A percentile compares a stretch with the other conserved stretches of the same genome.
These are phyloP conservation scores for Chelonoidis abingdonii DNA, from an alignment of 2,113 vertebrate genomes.

Conservation along the genomic window DNA sequence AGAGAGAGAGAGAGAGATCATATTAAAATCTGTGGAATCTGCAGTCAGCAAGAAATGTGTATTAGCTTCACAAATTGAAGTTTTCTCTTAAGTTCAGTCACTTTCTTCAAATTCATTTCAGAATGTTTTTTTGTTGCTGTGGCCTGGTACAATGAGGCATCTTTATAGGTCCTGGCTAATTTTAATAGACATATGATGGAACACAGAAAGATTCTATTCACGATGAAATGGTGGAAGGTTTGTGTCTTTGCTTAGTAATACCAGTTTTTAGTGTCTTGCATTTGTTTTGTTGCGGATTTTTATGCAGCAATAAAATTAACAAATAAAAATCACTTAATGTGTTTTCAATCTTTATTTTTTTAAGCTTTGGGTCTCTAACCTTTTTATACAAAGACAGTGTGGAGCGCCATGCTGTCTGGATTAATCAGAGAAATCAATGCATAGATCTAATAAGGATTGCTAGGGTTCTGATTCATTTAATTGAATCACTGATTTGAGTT, in stretches of 20 bases:
- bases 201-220: not conserved
- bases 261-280: not conserved
- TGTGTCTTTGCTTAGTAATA: not conserved
- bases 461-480: not conserved
- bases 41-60: conserved; percentile 47
- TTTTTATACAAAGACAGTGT: not conserved
- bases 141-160: conserved; percentile 5
- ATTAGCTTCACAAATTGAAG: conserved; percentile 22
- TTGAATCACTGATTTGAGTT: not conserved
- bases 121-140: conserved; percentile 19
- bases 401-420: not conserved
- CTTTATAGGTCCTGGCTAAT: conserved; percentile 17
- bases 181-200: conserved; percentile 18
- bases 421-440: accelerated
- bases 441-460: accelerated
- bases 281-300: not conserved
- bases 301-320: not conserved
- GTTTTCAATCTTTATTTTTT: not conserved
- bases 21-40: conserved; percentile 68
- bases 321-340: not conserved
- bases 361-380: not conserved
- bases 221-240: not conserved
- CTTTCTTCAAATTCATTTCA: conserved; percentile 18
- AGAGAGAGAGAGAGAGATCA: conserved; percentile 60
- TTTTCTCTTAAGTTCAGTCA: not conserved